Evolutionary conservation across 2,113 vertebrate species (phyloP), one percentile per base, ranked within the genome.

Genomic region (Pao palembangensis): DNA sequence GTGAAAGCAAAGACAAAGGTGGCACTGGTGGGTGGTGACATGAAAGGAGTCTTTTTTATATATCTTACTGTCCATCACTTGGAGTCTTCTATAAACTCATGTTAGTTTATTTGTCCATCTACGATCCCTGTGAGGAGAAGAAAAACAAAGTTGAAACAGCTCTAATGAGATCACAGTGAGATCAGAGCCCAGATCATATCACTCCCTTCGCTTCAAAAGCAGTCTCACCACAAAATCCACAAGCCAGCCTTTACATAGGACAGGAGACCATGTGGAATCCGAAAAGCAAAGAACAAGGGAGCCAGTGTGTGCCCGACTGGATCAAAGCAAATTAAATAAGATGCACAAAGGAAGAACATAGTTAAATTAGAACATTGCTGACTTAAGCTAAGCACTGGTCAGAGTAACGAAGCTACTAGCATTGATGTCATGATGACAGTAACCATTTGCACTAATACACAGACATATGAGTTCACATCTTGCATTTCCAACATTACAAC

Each of bases 141-240:
- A 42, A 88, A 88, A 88, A 86, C 82, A 86, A 71, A 78, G 80
- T 87, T 88, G 80, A 87, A 88, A 87, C 78, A 0, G 49, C 46
- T 28, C 79, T 84, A 78, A 87, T 84, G 74, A 58, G 81, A 88
- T 87, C 88, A 85, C 58, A 69, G 69, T 0, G 73, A 87, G 85
- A 88, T 87, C 84, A 87, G 84, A 88, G 85, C 51, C 5, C 70
- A 76, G 85, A 88, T 87, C 65, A 69, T 67, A 79, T 86, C 80
- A 17, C 79, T 71, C 75, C 73, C 71, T 34, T 20, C 18, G 57
- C 63, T 85, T 80, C 58, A 56, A 79, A 82, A 81, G 85, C 79
- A 49, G 61, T 73, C 71, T 44, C 73, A 44, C 75, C 74, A 56
- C 56, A 13, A 71, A 42, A 58, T 57, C 80, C 38, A 28, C 62